Conservation (phyloP, 2,113 vertebrate genomes). For the Bubalus kerabau region DNA sequence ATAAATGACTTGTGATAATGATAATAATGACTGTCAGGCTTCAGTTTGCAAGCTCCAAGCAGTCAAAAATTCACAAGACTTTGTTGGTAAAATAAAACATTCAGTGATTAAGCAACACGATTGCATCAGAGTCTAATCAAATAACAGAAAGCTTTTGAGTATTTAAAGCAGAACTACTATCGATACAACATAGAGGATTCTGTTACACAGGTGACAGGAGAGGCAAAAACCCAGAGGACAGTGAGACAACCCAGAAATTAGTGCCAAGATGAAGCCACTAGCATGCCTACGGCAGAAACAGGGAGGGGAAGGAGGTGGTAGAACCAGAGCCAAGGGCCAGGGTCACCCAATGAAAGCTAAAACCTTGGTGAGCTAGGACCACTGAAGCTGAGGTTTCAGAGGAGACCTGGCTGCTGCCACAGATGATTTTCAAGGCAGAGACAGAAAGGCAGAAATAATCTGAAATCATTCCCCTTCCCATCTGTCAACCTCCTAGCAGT, state of each 20-base stretch:
- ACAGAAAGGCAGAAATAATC: not conserved
- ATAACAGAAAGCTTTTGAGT: not conserved
- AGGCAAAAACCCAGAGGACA: not conserved
- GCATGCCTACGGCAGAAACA: not conserved
- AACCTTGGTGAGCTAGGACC: not conserved
- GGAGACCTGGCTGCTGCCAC: not conserved
- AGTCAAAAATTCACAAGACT: slow-evolving; percentile 21
- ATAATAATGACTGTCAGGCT: not conserved
- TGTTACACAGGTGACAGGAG: not conserved
- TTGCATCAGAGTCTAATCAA: not conserved
- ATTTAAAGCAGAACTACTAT: not conserved
- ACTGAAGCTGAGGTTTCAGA: not conserved
- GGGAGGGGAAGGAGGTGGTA: fast-evolving
- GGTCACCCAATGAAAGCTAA: not conserved
- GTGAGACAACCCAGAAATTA: not conserved
- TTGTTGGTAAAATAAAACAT: slow-evolving; percentile 11
- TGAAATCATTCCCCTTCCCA: not conserved
- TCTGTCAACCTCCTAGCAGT: not conserved
- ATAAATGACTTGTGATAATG: slow-evolving; percentile 36
- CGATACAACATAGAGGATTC: not conserved
- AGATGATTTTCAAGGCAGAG: not conserved
- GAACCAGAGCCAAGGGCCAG: not conserved
- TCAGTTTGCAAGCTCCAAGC: not conserved
- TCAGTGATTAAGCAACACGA: slow-evolving; percentile 18
- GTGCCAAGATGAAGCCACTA: not conserved